Evolutionary conservation across 92 coral and sea anemone genomes (phyloP).

Genomic region (Zoanthus sansibaricus): DNA sequence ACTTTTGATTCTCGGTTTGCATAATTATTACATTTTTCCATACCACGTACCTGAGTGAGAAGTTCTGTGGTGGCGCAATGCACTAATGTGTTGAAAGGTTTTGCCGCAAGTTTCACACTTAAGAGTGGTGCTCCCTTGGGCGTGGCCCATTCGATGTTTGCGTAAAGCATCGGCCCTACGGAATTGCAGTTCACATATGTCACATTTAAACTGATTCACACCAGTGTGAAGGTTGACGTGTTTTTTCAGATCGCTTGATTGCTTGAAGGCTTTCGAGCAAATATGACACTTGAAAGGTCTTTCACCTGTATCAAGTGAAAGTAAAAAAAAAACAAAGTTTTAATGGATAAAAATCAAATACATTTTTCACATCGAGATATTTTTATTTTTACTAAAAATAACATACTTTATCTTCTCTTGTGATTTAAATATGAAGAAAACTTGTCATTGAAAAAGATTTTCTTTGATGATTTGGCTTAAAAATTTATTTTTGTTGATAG

Average conservation of each 20-base stretch:
- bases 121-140: conserved; percentile 70
- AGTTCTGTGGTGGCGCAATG: conserved; percentile 75
- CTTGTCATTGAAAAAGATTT: too few species aligned
- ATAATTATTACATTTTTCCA: background rate
- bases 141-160: conserved; percentile 91
- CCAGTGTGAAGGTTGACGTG: conserved; percentile 99
- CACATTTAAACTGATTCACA: conserved; percentile 94
- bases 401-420: background rate
- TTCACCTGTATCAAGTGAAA: conserved; percentile 71
- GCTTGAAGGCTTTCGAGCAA: conserved; percentile 97
- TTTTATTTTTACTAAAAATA: background rate
- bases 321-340: background rate
- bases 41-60: conserved; percentile 72
- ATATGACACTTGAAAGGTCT: conserved; percentile 97
- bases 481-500: too few species aligned
- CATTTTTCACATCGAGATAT: background rate
- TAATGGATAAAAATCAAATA: background rate
- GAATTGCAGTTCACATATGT: conserved; percentile 95
- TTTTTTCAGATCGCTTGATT: conserved; percentile 96
- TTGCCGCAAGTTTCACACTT: conserved; percentile 85
- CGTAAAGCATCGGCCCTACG: conserved; percentile 97
- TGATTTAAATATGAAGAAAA: too few species aligned
- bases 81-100: conserved; percentile 80
- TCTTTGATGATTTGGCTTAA: too few species aligned
- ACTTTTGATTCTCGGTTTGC: background rate